Conservation (phyloP, 2,113 vertebrate species). For the Periophthalmus modestus region DNA sequence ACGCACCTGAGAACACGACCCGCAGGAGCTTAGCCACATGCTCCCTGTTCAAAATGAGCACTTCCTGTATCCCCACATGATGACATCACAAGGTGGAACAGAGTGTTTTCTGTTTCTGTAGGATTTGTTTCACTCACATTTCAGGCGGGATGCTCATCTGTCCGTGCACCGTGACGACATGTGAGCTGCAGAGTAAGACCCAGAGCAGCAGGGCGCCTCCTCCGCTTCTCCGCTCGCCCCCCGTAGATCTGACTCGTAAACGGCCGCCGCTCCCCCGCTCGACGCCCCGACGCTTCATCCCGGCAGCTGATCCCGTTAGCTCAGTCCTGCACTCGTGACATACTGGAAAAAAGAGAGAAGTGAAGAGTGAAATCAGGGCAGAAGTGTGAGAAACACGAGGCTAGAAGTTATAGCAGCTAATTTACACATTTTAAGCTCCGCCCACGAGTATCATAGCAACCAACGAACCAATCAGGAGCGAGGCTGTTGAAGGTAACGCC, state of each 20-base stretch:
- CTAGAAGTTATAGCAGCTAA: too few species aligned
- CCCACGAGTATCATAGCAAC: too few species aligned
- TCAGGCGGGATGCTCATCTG: conserved; percentile 88
- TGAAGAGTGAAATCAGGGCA: conserved; percentile 32
- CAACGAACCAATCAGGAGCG: too few species aligned
- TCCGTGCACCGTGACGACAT: conserved; percentile 62
- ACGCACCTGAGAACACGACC: not conserved
- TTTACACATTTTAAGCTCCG: too few species aligned
- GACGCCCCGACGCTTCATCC: conserved; percentile 48
- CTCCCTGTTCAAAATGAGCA: not conserved
- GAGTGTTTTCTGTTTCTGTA: too few species aligned
- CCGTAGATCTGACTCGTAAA: conserved; percentile 41
- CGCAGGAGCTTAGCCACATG: not conserved
- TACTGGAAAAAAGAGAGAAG: conserved; percentile 26
- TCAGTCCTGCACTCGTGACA: conserved; percentile 34
- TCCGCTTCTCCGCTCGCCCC: conserved; percentile 33
- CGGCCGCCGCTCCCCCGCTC: conserved; percentile 37
- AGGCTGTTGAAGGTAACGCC: too few species aligned
- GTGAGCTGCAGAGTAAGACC: conserved; percentile 75
- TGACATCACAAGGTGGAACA: too few species aligned
- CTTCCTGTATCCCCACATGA: too few species aligned
- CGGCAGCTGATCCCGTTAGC: conserved; percentile 47
- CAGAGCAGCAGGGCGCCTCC: conserved; percentile 65
- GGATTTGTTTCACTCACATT: conserved; percentile 77
- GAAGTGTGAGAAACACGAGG: conserved; percentile 11